A percentile compares a stretch with the other conserved stretches of the same genome.
phyloP scores from a whole-genome alignment of 2,113 vertebrate species.

The Brevimyrus niger region DNA sequence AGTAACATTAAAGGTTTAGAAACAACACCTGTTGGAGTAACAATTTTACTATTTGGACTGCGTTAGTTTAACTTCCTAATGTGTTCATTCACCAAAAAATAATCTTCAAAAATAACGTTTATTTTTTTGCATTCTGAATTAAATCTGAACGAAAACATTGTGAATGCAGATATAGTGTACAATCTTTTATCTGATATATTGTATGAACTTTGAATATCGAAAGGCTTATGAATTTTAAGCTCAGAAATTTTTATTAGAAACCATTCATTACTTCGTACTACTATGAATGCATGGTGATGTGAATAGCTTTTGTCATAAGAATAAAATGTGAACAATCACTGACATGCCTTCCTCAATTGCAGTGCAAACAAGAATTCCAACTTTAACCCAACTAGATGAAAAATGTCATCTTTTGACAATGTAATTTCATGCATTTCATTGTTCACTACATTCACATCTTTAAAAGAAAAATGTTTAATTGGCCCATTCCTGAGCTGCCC shows the following conservation, averaged over 20 bases:
- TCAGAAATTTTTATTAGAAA: not conserved
- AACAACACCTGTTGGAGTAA: not conserved
- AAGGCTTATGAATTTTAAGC: not conserved
- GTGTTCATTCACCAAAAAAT: not conserved
- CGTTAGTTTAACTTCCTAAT: not conserved
- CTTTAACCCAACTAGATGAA: not conserved
- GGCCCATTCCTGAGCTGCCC: no score
- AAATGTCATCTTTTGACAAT: not conserved
- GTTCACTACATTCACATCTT: not conserved
- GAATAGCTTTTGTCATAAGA: not conserved
- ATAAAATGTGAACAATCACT: not conserved
- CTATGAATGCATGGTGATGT: not conserved
- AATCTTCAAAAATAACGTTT: not conserved
- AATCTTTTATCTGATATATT: not conserved
- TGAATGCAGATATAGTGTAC: not conserved
- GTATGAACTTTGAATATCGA: not conserved
- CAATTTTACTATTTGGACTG: not conserved
- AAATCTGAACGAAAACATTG: not conserved
- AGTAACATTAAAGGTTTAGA: not conserved
- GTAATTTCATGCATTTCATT: not conserved
- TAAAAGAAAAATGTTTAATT: not conserved
- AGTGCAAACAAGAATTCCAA: not conserved
- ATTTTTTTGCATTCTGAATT: not conserved
- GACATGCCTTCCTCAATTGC: not conserved
- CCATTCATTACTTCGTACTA: not conserved